Percentiles rank a stretch among this genome's conserved stretches.
These are phyloP conservation scores for Philaenus spumarius DNA, from an alignment of 1,140 invertebrate species.

Conservation along the genomic window DNA sequence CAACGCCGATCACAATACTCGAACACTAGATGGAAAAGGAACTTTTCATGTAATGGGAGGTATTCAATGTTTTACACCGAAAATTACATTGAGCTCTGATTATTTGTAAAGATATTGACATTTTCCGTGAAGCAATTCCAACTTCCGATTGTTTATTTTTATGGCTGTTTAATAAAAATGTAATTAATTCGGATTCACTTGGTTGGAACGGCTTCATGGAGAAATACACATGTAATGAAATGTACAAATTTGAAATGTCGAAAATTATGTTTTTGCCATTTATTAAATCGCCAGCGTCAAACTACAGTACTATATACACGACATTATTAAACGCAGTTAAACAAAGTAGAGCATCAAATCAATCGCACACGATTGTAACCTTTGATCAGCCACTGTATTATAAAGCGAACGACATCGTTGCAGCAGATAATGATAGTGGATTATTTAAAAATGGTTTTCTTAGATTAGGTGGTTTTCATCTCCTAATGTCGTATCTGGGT, in stretches of 20 bases:
- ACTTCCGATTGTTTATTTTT: not conserved
- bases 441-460: not conserved
- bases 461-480: constrained; percentile 31
- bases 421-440: not conserved
- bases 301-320: not conserved
- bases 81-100: not conserved
- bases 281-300: not conserved
- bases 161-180: not conserved
- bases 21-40: not conserved
- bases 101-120: not conserved
- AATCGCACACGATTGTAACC: not conserved
- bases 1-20: not conserved
- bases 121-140: too few relatives aligned
- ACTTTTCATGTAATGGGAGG: not conserved
- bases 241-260: not conserved
- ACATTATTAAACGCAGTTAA: not conserved
- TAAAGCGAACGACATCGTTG: not conserved
- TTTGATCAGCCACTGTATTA: not conserved
- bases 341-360: not conserved
- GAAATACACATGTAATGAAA: not conserved
- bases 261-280: not conserved
- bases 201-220: not conserved
- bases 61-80: not conserved
- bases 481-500: not conserved
- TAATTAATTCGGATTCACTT: not conserved